Evolutionary conservation across 2,888 invertebrate genomes (phyloP).

Genomic region (Conops quadrifasciatus): DNA sequence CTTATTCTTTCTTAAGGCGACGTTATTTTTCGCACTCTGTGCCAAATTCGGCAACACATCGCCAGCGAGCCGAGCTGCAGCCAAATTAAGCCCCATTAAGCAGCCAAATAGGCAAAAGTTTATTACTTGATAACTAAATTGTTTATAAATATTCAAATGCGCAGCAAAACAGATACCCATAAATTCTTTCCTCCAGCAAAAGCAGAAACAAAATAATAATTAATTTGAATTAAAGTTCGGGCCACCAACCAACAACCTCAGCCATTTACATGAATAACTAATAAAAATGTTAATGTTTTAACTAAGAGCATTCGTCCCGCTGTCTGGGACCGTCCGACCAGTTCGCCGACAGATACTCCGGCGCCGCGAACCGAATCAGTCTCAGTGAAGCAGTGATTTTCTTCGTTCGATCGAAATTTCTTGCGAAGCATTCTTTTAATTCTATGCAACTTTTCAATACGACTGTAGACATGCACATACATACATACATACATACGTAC

Average conservation of each 20-base stretch:
- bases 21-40: too few relatives aligned
- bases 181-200: conserved; percentile 11
- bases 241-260: conserved; percentile 29
- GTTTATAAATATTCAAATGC: conserved; percentile 24
- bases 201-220: conserved; percentile 12
- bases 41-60: neutral
- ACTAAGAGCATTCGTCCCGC: neutral
- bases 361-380: too few relatives aligned
- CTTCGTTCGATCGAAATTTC: too few relatives aligned
- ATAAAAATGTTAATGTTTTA: conserved; percentile 24
- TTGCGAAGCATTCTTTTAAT: too few relatives aligned
- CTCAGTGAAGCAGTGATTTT: too few relatives aligned
- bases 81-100: neutral
- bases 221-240: conserved; percentile 34
- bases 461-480: too few relatives aligned
- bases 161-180: conserved; percentile 9
- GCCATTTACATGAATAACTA: conserved; percentile 30
- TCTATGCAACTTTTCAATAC: too few relatives aligned
- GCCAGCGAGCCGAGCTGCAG: conserved; percentile 12
- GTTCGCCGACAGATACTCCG: too few relatives aligned
- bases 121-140: conserved; percentile 26
- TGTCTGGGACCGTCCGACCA: too few relatives aligned
- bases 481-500: too few relatives aligned
- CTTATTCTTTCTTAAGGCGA: neutral
- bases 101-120: conserved; percentile 27